Evolutionary conservation across 2,888 invertebrate genomes (phyloP), one percentile per base, ranked within the genome.

Genomic region (Nymphalis c-album): DNA sequence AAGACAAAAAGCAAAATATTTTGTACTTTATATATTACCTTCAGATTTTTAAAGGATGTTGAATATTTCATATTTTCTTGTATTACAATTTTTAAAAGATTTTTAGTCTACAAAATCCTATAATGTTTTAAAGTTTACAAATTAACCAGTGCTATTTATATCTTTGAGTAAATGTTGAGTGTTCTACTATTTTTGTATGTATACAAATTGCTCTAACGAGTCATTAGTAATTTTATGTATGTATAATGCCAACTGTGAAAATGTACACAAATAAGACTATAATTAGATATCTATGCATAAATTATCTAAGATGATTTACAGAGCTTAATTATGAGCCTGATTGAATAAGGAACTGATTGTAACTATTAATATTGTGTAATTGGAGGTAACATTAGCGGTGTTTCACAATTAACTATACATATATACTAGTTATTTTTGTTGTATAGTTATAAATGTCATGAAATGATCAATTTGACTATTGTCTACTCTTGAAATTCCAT

Each of bases 261-360:
- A 59, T 46, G 58, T 62, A 20, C 40, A 40, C 26, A 57, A 46
- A 55, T 59, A 69, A 64, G 60, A 60, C 47, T 26, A 58, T 59
- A 47, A 58, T 60, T 60, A 66, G 46, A 65, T 61, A 18, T 63
- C 31, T 64, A 68, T 61, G 26, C 70, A 61, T 73, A 76, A 73
- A 73, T 73, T 77, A 74, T 75, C 63, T 74, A 73, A 76, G 76
- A 77, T 63, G 18, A 74, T 75, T 77, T 70, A 60, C 75, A 77
- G 76, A 82, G 79, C 80, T 80, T 81, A 79, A 74, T 73, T 74
- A 75, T 74, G 74, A 73, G 70, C 35, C 53, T 17, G 26, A 31
- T 55, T 31, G 50, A 55, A 40, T 51, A 53, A 20, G 60, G 68
- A 69, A 74, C 71, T 72, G 70, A 71, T 67, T 72, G 72, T 70